Conservation (phyloP, 2,888 invertebrate species). For the Criorhina ranunculi region DNA sequence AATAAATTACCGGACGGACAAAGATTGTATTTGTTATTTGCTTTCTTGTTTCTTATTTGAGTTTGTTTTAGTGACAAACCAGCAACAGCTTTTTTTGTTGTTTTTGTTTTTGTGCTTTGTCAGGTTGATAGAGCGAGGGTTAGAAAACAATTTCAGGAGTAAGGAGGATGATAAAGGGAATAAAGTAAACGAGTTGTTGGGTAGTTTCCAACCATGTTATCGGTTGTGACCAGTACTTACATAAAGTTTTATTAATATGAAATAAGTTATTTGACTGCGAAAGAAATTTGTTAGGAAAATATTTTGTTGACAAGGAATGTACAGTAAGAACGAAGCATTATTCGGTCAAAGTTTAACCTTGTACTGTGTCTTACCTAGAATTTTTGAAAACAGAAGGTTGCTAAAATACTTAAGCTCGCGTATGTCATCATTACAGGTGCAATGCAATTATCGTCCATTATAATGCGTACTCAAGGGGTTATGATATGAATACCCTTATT, state of each 20-base stretch:
- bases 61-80: constrained; percentile 16
- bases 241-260: constrained; percentile 13
- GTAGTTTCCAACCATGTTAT: constrained; percentile 28
- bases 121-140: constrained; percentile 11
- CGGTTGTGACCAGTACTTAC: constrained; percentile 16
- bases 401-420: too few relatives aligned
- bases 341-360: too few relatives aligned
- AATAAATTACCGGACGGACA: constrained; percentile 51
- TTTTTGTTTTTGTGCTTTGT: constrained; percentile 1
- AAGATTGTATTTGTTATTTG: constrained; percentile 59
- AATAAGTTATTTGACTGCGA: constrained; percentile 8
- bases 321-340: too few relatives aligned
- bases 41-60: constrained; percentile 51
- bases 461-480: too few relatives aligned
- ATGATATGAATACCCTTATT: too few relatives aligned
- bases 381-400: too few relatives aligned
- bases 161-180: not conserved
- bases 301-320: not conserved
- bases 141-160: constrained; percentile 18
- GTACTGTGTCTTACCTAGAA: too few relatives aligned
- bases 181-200: constrained; percentile 28
- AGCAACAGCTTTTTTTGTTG: constrained; percentile 27
- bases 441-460: too few relatives aligned
- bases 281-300: not conserved
- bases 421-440: too few relatives aligned